phyloP scores from a whole-genome alignment of 2,797 vertebrate genomes.

The Myotis vivesi region DNA sequence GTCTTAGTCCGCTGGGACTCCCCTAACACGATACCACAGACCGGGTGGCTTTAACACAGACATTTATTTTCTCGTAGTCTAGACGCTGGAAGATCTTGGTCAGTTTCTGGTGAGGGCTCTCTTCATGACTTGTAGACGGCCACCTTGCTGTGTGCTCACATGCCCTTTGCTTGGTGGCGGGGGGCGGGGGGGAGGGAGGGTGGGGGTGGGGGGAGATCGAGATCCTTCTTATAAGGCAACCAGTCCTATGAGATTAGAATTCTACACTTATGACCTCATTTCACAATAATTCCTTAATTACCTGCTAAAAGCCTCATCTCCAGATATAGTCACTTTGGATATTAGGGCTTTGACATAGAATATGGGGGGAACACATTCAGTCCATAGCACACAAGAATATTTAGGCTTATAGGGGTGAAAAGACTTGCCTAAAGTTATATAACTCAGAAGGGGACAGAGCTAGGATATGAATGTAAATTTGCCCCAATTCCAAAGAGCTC shows the following conservation, averaged over 20 bases:
- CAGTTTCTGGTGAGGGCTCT: background rate
- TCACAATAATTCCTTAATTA: background rate
- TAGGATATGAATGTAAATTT: background rate
- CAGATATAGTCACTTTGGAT: rapidly evolving
- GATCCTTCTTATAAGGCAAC: background rate
- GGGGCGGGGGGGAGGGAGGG: background rate
- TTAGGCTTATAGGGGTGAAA: too few relatives aligned
- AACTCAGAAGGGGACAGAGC: background rate
- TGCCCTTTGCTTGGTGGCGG: background rate
- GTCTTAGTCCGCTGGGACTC: background rate
- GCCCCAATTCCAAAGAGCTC: background rate
- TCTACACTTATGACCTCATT: background rate
- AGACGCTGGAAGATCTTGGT: background rate
- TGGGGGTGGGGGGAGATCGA: too few relatives aligned
- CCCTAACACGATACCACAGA: background rate
- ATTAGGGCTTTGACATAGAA: background rate
- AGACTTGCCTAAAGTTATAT: background rate
- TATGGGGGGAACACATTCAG: too few relatives aligned
- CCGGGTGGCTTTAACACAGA: background rate
- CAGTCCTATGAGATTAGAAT: background rate
- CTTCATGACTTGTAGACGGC: too few relatives aligned
- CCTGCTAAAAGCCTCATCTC: background rate
- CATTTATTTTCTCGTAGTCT: background rate
- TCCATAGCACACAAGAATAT: background rate
- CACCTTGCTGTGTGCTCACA: rapidly evolving